These are phyloP conservation scores for Elachura formosa DNA, from an alignment of 2,113 vertebrate genomes.

Conservation along the genomic window DNA sequence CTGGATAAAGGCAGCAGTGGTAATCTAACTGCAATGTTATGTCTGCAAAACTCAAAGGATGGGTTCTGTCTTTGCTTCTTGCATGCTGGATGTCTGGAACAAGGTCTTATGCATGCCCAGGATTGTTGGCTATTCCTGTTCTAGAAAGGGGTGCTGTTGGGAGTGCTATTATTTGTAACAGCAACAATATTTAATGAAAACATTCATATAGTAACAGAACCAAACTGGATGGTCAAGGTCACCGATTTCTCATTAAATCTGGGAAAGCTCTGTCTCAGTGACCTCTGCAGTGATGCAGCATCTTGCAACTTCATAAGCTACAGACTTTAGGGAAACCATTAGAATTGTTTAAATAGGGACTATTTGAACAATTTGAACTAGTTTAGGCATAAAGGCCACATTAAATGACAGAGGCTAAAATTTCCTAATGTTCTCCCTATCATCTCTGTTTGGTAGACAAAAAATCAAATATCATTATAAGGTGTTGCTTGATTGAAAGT, in stretches of 20 bases:
- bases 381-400: not conserved
- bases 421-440: not conserved
- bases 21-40: not conserved
- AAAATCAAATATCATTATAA: not conserved
- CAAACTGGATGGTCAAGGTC: not conserved
- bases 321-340: not conserved
- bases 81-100: not conserved
- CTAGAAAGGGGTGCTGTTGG: not conserved
- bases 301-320: not conserved
- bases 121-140: not conserved
- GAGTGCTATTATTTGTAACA: not conserved
- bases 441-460: not conserved
- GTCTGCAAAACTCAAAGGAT: not conserved
- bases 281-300: not conserved
- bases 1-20: not conserved
- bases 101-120: not conserved
- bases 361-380: not conserved
- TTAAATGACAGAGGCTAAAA: not conserved
- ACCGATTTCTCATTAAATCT: not conserved
- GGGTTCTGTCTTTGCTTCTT: not conserved
- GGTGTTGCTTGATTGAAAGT: not conserved
- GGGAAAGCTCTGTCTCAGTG: not conserved
- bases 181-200: not conserved
- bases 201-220: not conserved
- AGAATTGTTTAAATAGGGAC: not conserved